These are phyloP conservation scores for Dendrolimus houi DNA, from an alignment of 2,888 invertebrate genomes.

Conservation along the genomic window DNA sequence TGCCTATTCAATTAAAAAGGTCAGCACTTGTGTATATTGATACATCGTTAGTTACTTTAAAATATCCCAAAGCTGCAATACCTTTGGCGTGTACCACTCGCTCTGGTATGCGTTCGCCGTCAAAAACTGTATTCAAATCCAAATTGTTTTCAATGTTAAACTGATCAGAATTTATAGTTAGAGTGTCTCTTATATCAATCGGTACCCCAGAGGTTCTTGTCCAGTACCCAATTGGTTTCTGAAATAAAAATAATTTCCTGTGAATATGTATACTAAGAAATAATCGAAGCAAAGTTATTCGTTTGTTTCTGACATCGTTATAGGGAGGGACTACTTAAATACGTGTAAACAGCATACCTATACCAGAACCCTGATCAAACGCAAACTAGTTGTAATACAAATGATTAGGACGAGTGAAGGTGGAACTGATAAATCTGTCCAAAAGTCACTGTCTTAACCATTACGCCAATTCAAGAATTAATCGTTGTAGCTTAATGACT, in stretches of 20 bases:
- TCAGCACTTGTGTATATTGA: conserved; percentile 76
- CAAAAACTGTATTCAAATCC: conserved; percentile 84
- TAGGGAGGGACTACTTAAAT: too few relatives aligned
- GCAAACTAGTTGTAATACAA: too few relatives aligned
- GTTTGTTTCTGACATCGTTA: not conserved
- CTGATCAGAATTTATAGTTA: conserved; percentile 28
- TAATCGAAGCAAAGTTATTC: not conserved
- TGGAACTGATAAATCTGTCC: too few relatives aligned
- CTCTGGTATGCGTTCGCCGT: conserved; percentile 89
- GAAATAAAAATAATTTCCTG: conserved; percentile 8
- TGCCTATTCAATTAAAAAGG: conserved; percentile 76
- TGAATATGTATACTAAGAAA: not conserved
- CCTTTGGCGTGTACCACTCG: conserved; percentile 95
- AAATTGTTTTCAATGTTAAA: conserved; percentile 58
- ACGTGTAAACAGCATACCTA: too few relatives aligned
- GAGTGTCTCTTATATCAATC: conserved; percentile 78
- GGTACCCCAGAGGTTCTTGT: conserved; percentile 87
- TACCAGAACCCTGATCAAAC: too few relatives aligned
- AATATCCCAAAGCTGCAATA: conserved; percentile 87
- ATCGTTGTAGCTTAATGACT: too few relatives aligned
- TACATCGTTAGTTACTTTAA: conserved; percentile 89
- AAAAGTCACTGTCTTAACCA: too few relatives aligned
- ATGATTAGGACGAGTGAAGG: too few relatives aligned
- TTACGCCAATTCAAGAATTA: too few relatives aligned
- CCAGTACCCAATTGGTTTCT: conserved; percentile 29